Base-by-base conservation (phyloP, 2,113 vertebrate species). In the Chrysochloris asiatica region DNA sequence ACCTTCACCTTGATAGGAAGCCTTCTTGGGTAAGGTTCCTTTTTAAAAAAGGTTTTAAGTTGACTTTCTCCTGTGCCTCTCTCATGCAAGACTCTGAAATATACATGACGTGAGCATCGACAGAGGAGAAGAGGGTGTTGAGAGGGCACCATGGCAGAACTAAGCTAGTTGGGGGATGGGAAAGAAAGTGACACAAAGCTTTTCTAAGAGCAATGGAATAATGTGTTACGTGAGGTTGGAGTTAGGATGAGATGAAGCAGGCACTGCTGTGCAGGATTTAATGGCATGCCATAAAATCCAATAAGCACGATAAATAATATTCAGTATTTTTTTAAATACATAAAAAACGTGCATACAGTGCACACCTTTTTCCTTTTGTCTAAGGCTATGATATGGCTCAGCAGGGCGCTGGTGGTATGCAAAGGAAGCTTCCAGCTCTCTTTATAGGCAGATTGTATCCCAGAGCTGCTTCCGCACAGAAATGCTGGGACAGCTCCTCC, bases 1-100 rank as follows among this genome's bases (percentile, higher is more conserved):
- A 78, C 19, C 75, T 78, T 38, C 83, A 30, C n/a, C 69, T 63
- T 86, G 43, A 30, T 21, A 69, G 17, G 85, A 86, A 89, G 67
- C 59, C 26, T n/a, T 84, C 47, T 47, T 80, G 69, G 33, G 21
- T 73, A 76, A 56, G 13, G 16, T 47, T 86, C 45, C 85, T 89
- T 91, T 75, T 91, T 75, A 69, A 78, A 77, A 41, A 61, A 88
- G 24, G 63, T 56, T 91, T 47, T n/a, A 48, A 9, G 30, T 63
- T 63, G 36, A 36, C 30, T 77, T 8, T 83, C 67, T 80, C 50
- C 61, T 33, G n/a, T 56, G 88, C 45, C 48, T 73, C 78, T 95
- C 59, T 30, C 41, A 41, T 33, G 45, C 43, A n/a, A n/a, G 63
- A 50, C 75, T n/a, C 56, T 90, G 83, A 79, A 56, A 90, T 78